Conservation (phyloP, 2,113 vertebrate genomes). For the Hassar affinis region DNA sequence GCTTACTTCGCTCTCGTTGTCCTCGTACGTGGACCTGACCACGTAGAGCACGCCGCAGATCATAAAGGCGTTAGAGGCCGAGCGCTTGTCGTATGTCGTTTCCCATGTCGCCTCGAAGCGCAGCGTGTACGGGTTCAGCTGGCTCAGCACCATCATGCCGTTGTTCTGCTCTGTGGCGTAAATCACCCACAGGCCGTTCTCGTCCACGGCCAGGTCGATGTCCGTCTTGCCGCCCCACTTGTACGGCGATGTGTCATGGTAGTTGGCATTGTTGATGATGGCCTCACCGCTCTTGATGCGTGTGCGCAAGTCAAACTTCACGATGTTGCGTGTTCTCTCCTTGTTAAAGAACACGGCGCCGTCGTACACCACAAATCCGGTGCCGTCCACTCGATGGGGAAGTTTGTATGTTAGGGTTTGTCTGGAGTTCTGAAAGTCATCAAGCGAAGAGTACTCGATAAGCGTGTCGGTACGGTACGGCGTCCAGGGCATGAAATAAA, state of each 20-base stretch:
- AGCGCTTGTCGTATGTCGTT: constrained; percentile 92
- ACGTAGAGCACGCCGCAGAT: constrained; percentile 96
- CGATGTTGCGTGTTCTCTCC: constrained; percentile 96
- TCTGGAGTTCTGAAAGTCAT: constrained; percentile 91
- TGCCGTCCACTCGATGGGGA: constrained; percentile 95
- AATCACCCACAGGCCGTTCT: constrained; percentile 98
- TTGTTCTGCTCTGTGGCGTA: constrained; percentile 99
- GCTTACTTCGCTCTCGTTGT: constrained; percentile 96
- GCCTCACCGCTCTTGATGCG: constrained; percentile 98
- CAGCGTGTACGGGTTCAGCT: constrained; percentile 95
- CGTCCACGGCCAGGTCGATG: constrained; percentile 95
- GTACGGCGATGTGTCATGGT: constrained; percentile 97
- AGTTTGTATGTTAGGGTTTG: constrained; percentile 96
- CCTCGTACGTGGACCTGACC: constrained; percentile 94
- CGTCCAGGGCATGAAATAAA: constrained; percentile 99
- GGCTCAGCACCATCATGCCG: constrained; percentile 97
- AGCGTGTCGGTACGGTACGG: constrained; percentile 97
- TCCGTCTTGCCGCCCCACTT: constrained; percentile 98
- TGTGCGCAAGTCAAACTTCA: constrained; percentile 98
- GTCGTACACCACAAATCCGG: constrained; percentile 97
- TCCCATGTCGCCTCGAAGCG: constrained; percentile 98
- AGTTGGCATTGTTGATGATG: constrained; percentile 98
- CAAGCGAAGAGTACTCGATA: constrained; percentile 93
- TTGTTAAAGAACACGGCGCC: constrained; percentile 99
- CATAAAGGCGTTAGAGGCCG: constrained; percentile 98